phyloP scores from a whole-genome alignment of 2,113 vertebrate species.

The Symphodus melops region DNA sequence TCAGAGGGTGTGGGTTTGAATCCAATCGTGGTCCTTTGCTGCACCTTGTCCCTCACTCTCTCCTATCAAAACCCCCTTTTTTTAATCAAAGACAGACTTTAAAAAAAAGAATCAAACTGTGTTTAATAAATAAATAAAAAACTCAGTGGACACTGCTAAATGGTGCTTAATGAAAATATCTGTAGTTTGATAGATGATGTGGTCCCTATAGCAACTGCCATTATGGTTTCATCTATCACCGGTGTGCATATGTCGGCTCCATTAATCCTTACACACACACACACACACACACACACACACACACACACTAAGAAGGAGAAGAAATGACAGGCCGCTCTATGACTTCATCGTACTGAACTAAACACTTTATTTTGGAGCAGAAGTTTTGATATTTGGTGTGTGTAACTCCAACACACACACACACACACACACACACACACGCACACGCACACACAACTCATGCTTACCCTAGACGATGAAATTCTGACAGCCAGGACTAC shows the following conservation, averaged over 20 bases:
- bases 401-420: not conserved
- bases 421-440: not conserved
- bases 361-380: constrained; percentile 32
- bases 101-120: not conserved
- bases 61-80: not conserved
- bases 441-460: not conserved
- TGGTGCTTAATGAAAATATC: constrained; percentile 31
- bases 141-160: constrained; percentile 10
- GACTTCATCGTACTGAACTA: constrained; percentile 46
- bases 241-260: constrained; percentile 26
- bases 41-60: too few relatives aligned
- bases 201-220: constrained; percentile 26
- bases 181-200: constrained; percentile 36
- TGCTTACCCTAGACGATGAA: constrained; percentile 47
- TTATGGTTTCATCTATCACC: constrained; percentile 46
- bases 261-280: constrained; percentile 24
- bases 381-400: constrained; percentile 16
- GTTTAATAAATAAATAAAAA: not conserved
- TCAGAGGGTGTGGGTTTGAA: too few relatives aligned
- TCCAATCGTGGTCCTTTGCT: too few relatives aligned
- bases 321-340: constrained; percentile 10
- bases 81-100: not conserved
- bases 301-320: not conserved
- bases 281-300: constrained; percentile 1
- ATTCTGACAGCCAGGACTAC: constrained; percentile 41